These are phyloP conservation scores for Callimorpha dominula DNA, from an alignment of 2,888 invertebrate species.

Conservation along the genomic window DNA sequence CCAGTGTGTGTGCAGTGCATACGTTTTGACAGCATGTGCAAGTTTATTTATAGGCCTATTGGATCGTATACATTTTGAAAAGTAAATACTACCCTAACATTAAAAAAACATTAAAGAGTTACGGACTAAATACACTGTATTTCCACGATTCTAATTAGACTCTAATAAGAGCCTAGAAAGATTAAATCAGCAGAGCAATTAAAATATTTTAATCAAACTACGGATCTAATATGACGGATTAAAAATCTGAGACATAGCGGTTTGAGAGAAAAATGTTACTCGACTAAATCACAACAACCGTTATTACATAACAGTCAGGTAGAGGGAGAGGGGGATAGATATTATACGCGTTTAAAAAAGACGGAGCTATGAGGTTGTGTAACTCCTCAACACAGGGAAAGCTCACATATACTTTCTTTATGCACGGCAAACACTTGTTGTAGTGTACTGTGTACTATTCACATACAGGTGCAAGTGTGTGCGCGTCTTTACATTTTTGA, in stretches of 20 bases:
- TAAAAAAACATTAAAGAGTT: neutral
- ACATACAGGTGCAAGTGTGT: slow-evolving; percentile 66
- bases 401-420: slow-evolving; percentile 83
- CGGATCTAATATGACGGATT: slow-evolving; percentile 55
- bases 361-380: slow-evolving; percentile 75
- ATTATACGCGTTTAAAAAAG: slow-evolving; percentile 66
- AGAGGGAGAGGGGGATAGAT: slow-evolving; percentile 62
- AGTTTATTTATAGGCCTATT: slow-evolving; percentile 76
- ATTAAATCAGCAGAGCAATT: slow-evolving; percentile 37
- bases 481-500: slow-evolving; percentile 77
- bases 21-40: slow-evolving; percentile 75
- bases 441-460: slow-evolving; percentile 60
- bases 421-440: slow-evolving; percentile 60
- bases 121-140: slow-evolving; percentile 2
- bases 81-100: slow-evolving; percentile 21
- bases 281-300: slow-evolving; percentile 83
- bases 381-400: slow-evolving; percentile 83
- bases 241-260: slow-evolving; percentile 70
- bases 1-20: slow-evolving; percentile 69
- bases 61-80: slow-evolving; percentile 34
- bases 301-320: slow-evolving; percentile 84
- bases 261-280: slow-evolving; percentile 82
- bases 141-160: slow-evolving; percentile 30
- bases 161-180: slow-evolving; percentile 38
- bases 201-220: slow-evolving; percentile 40